Percentiles rank a stretch among this genome's conserved stretches.
Evolutionary conservation across 2,797 vertebrate species (phyloP).

Genomic region (Rhinichthys osculus): DNA sequence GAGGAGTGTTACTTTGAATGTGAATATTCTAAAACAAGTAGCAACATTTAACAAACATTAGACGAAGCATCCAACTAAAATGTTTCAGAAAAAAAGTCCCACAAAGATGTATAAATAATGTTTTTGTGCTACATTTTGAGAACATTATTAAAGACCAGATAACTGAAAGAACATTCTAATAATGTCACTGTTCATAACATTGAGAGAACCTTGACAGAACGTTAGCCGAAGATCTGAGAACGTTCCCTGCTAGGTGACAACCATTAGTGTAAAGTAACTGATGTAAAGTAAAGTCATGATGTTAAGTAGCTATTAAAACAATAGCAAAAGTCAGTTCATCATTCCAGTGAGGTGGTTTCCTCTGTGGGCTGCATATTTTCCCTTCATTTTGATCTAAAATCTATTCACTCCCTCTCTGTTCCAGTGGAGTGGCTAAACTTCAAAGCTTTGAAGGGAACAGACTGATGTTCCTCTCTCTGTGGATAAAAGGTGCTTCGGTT

Average conservation of each 20-base stretch:
- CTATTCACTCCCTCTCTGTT: not conserved
- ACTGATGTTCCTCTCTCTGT: constrained; percentile 5
- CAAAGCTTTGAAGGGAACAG: constrained; percentile 33
- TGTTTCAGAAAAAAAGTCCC: not conserved
- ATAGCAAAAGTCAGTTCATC: not conserved
- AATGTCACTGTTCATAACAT: not conserved
- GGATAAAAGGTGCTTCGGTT: constrained; percentile 14
- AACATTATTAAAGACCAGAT: not conserved
- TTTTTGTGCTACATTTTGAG: not conserved
- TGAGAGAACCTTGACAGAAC: not conserved
- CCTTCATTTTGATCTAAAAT: constrained; percentile 11
- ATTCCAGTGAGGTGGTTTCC: not conserved
- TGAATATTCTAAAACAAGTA: not conserved
- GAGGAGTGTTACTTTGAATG: not conserved
- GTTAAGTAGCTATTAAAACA: not conserved
- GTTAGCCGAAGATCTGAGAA: not conserved
- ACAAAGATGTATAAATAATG: not conserved
- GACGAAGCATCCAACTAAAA: not conserved
- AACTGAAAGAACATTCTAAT: not conserved
- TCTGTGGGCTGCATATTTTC: not conserved
- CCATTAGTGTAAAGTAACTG: not conserved
- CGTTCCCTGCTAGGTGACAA: not conserved
- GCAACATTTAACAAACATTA: not conserved
- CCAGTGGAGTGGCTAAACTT: constrained; percentile 4
- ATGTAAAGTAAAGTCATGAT: not conserved